Evolutionary conservation across 2,113 vertebrate species (phyloP), one percentile per base, ranked within the genome.

Genomic region (Heterochromis multidens): DNA sequence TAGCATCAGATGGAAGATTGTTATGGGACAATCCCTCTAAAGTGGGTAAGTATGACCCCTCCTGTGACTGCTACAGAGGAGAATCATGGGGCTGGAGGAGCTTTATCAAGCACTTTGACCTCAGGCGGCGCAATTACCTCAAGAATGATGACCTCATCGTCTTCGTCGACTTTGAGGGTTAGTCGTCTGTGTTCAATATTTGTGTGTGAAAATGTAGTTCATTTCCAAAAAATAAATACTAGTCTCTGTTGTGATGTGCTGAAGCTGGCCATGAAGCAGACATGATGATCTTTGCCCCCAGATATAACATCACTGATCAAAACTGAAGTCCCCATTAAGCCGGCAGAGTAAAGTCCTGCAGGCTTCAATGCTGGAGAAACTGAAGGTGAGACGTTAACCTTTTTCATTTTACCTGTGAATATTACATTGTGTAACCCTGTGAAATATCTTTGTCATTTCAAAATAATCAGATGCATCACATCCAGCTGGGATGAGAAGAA

Each of bases 141-240:
- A 95, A 96, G 91, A 95, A 95, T 1, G 95, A 95, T 62, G 95
- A 96, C 91, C 96, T 96, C 82, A 95, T 95, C 54, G 92, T 96
- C 90, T 91, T 96, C n/a, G 14, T 95, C 4, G 93, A 96, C 88
- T 96, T 96, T 88, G 93, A 96, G 17, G 95, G 96, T 95, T 35
- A 27, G 90, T 88, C 17, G 8, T 58, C 1, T 46, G 43, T 54
- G 10, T 61, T 61, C 25, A 5, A 7, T 8, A 12, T 19, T n/a
- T 13, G 1, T 77, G 7, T 81, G 17, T 49, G 9, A 9, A 31
- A 62, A 23, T 23, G n/a, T 23, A 37, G 31, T 19, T 37, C 17
- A 40, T 16, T 8, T 43, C 23, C 4, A 70, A 29, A 77, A n/a
- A 35, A 10, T 9, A 23, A 56, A 5, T 11, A n/a, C 21, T 10